A percentile compares a stretch with the other conserved stretches of the same genome.
Evolutionary conservation across 2,113 vertebrate species (phyloP).

Genomic region (Gambusia holbrooki): DNA sequence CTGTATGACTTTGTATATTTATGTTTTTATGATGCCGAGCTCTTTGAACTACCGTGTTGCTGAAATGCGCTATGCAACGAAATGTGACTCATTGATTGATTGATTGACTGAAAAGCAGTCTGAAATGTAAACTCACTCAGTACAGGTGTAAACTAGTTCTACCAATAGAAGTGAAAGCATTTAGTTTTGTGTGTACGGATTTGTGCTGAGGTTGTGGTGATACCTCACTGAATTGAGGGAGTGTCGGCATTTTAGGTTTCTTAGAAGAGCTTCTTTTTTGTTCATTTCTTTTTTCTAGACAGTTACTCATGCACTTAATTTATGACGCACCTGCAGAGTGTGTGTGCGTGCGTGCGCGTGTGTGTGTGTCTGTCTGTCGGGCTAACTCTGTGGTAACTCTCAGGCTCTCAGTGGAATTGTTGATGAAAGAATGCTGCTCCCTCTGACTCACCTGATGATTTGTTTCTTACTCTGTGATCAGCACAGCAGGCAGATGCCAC

Average conservation of each 20-base stretch:
- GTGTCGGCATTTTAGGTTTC: conserved; percentile 50
- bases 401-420: conserved; percentile 51
- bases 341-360: conserved; percentile 16
- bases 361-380: conserved; percentile 28
- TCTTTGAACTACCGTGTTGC: too few species aligned
- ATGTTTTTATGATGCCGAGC: too few species aligned
- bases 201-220: conserved; percentile 8
- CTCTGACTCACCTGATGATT: conserved; percentile 78
- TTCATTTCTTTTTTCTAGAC: conserved; percentile 52
- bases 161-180: background rate
- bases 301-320: conserved; percentile 79
- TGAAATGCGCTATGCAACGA: too few species aligned
- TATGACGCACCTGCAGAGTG: conserved; percentile 75
- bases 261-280: conserved; percentile 18
- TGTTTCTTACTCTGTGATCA: conserved; percentile 65
- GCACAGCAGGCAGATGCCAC: conserved; percentile 50
- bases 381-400: conserved; percentile 58
- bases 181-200: conserved; percentile 12
- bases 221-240: conserved; percentile 51
- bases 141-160: background rate
- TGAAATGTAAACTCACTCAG: background rate
- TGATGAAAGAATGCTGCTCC: conserved; percentile 70
- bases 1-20: too few species aligned
- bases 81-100: too few species aligned
- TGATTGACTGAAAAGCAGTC: background rate